A percentile compares a stretch with the other conserved stretches of the same genome.
These are phyloP conservation scores for Brachionus paranguensis DNA, from an alignment of 1,140 invertebrate genomes.

Conservation along the genomic window DNA sequence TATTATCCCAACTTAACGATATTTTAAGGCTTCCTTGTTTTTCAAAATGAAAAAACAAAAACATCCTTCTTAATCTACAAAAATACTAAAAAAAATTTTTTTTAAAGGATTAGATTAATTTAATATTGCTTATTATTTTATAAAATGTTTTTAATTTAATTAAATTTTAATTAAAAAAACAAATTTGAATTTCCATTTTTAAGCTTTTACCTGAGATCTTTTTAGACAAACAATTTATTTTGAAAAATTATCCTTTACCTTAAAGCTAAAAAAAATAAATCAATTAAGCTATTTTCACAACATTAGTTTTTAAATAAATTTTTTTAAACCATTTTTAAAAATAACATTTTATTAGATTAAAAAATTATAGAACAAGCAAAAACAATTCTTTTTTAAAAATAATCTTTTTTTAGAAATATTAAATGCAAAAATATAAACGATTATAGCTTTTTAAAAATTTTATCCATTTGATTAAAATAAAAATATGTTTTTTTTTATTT, in stretches of 20 bases:
- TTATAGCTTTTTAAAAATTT: neutral
- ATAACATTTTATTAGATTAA: neutral
- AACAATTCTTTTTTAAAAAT: neutral
- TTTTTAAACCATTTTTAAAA: neutral
- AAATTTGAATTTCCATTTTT: no score
- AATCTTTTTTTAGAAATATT: neutral
- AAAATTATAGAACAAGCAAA: neutral
- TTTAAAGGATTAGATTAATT: no score
- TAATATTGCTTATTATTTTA: no score
- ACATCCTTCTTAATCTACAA: no score
- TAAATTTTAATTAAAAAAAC: no score
- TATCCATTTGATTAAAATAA: neutral
- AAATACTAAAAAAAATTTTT: no score
- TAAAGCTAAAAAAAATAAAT: neutral
- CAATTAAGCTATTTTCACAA: neutral
- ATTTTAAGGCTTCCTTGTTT: no score
- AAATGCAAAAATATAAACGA: neutral
- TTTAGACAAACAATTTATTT: neutral
- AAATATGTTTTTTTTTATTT: neutral
- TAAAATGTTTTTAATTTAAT: no score
- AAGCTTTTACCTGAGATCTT: neutral
- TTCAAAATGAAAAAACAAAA: no score
- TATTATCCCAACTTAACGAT: no score
- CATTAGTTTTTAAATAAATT: neutral
- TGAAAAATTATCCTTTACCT: neutral